Percentiles rank a stretch among this genome's conserved stretches.
Evolutionary conservation across 2,797 vertebrate genomes (phyloP).

Genomic region (Astyanax mexicanus): DNA sequence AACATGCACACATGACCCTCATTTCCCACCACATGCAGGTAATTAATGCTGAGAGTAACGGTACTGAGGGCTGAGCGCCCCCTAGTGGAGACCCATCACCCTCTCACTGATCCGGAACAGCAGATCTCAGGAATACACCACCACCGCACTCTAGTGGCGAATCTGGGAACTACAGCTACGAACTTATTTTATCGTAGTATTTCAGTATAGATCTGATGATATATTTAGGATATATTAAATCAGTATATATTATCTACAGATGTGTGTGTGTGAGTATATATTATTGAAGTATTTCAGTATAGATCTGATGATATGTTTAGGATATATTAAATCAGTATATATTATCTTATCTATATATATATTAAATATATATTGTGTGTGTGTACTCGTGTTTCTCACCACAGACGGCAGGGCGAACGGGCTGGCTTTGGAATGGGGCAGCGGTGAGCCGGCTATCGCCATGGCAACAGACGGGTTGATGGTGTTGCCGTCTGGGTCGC

Average conservation of each 20-base stretch:
- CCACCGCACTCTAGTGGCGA: slow-evolving; percentile 39
- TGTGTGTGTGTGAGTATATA: too few relatives aligned
- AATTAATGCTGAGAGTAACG: slow-evolving; percentile 20
- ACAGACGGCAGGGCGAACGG: slow-evolving; percentile 79
- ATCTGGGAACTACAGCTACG: background rate
- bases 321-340: too few relatives aligned
- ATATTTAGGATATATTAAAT: too few relatives aligned
- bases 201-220: too few relatives aligned
- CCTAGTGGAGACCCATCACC: background rate
- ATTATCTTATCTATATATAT: too few relatives aligned
- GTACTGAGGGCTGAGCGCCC: background rate
- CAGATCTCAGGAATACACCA: slow-evolving; percentile 34
- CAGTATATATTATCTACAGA: too few relatives aligned
- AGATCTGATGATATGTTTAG: too few relatives aligned
- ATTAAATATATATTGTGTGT: background rate
- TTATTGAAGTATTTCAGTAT: too few relatives aligned
- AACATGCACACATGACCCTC: slow-evolving; percentile 25
- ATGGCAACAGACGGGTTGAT: slow-evolving; percentile 92
- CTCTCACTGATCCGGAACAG: too few relatives aligned
- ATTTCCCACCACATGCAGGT: slow-evolving; percentile 9
- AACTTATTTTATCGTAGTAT: slow-evolving; percentile 11
- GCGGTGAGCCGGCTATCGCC: slow-evolving; percentile 91
- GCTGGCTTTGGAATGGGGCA: slow-evolving; percentile 83
- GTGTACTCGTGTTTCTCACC: slow-evolving; percentile 76
- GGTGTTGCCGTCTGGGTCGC: slow-evolving; percentile 79